phyloP scores from a whole-genome alignment of 1,140 invertebrate species.

The Drosophila micromelanica region DNA sequence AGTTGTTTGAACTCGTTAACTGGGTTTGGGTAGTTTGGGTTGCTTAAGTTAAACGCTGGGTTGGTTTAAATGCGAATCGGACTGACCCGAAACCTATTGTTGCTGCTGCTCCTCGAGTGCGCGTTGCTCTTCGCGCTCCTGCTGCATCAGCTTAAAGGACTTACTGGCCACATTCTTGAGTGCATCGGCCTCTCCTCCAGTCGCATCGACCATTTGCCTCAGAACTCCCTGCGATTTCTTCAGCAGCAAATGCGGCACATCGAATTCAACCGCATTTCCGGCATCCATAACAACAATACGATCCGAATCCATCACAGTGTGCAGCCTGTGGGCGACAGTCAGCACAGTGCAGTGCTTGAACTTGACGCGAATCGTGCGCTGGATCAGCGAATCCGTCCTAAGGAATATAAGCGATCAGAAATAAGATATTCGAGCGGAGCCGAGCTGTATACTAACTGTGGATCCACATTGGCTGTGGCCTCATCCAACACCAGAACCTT shows the following conservation, averaged over 20 bases:
- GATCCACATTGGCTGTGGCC: slow-evolving; percentile 90
- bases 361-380: slow-evolving; percentile 86
- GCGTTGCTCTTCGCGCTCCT: slow-evolving; percentile 44
- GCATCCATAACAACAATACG: slow-evolving; percentile 88
- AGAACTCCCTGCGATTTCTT: slow-evolving; percentile 83
- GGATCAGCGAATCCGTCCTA: slow-evolving; percentile 86
- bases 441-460: slow-evolving; percentile 87
- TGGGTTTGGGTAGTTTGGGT: slow-evolving; percentile 6
- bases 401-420: slow-evolving; percentile 12
- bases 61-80: slow-evolving; percentile 45
- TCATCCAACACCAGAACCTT: slow-evolving; percentile 89
- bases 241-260: slow-evolving; percentile 87
- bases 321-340: slow-evolving; percentile 90
- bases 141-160: slow-evolving; percentile 54
- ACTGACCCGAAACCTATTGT: slow-evolving; percentile 3
- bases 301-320: slow-evolving; percentile 87
- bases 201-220: slow-evolving; percentile 73
- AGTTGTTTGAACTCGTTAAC: background rate
- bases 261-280: slow-evolving; percentile 87
- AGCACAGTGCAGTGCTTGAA: slow-evolving; percentile 88
- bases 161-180: slow-evolving; percentile 74
- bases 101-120: slow-evolving; percentile 3
- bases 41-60: slow-evolving; percentile 12
- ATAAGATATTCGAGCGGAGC: background rate
- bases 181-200: slow-evolving; percentile 65